Conservation (phyloP, 2,888 invertebrate species). For the Elysia crispata region DNA sequence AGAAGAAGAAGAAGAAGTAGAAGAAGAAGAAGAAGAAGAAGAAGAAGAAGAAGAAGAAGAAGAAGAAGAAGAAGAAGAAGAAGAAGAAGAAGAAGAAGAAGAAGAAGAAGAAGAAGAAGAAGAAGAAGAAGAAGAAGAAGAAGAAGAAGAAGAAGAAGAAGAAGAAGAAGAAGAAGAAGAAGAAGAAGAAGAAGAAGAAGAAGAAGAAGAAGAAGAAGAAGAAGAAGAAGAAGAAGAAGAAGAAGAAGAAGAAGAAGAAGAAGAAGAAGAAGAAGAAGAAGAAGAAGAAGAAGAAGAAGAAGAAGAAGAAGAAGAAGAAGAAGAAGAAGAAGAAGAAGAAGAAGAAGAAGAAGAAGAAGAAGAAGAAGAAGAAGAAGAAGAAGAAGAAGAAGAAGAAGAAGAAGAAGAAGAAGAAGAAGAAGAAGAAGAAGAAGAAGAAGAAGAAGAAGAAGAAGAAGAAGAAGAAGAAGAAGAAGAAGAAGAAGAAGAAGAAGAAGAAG, state of each 20-base stretch:
- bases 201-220: constrained; percentile 1
- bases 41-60: constrained; percentile 18
- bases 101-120: neutral
- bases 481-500: constrained; percentile 25
- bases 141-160: constrained; percentile 18
- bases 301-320: neutral
- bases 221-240: neutral
- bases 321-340: neutral
- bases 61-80: neutral
- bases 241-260: neutral
- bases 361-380: neutral
- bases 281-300: neutral
- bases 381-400: constrained; percentile 3
- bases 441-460: constrained; percentile 46
- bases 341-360: neutral
- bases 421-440: constrained; percentile 41
- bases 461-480: constrained; percentile 27
- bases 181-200: constrained; percentile 1
- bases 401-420: constrained; percentile 35
- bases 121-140: neutral
- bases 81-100: neutral
- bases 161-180: neutral
- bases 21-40: constrained; percentile 28
- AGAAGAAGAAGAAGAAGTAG: constrained; percentile 9
- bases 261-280: neutral